A percentile compares a stretch with the other conserved stretches of the same genome.
These are phyloP conservation scores for Chascanopsetta lugubris DNA, from an alignment of 2,113 vertebrate species.

Conservation along the genomic window DNA sequence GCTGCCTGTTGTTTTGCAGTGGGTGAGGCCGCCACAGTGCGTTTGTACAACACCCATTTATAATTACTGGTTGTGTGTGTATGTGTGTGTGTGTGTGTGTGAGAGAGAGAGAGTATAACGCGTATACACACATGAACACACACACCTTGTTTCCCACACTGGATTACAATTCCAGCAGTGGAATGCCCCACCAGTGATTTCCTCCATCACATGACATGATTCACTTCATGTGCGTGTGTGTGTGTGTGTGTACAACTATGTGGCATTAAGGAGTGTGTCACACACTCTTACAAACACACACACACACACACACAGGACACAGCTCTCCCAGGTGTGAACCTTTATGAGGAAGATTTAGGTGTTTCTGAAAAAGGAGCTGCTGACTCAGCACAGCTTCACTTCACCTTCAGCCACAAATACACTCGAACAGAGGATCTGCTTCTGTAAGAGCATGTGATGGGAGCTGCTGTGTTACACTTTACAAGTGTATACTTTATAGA, in stretches of 20 bases:
- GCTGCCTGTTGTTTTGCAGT: conserved; percentile 37
- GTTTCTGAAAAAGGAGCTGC: not conserved
- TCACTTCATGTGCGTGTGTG: conserved; percentile 3
- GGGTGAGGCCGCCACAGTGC: conserved; percentile 52
- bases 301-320: too few relatives aligned
- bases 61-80: conserved; percentile 50
- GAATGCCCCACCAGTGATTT: conserved; percentile 53
- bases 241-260: not conserved
- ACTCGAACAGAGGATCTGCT: too few relatives aligned
- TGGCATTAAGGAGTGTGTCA: not conserved
- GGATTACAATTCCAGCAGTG: conserved; percentile 23
- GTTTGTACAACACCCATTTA: conserved; percentile 60
- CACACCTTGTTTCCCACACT: conserved; percentile 28
- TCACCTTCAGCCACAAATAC: too few relatives aligned
- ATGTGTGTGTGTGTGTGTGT: too few relatives aligned
- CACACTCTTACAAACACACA: too few relatives aligned
- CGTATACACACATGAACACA: not conserved
- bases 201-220: conserved; percentile 17
- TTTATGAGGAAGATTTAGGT: not conserved
- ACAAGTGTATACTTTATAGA: too few relatives aligned
- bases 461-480: too few relatives aligned
- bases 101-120: too few relatives aligned
- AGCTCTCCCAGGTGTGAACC: conserved; percentile 14
- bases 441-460: too few relatives aligned
- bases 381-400: not conserved